These are phyloP conservation scores for Anguilla obscura DNA, from an alignment of 2,797 vertebrate species.

Conservation along the genomic window DNA sequence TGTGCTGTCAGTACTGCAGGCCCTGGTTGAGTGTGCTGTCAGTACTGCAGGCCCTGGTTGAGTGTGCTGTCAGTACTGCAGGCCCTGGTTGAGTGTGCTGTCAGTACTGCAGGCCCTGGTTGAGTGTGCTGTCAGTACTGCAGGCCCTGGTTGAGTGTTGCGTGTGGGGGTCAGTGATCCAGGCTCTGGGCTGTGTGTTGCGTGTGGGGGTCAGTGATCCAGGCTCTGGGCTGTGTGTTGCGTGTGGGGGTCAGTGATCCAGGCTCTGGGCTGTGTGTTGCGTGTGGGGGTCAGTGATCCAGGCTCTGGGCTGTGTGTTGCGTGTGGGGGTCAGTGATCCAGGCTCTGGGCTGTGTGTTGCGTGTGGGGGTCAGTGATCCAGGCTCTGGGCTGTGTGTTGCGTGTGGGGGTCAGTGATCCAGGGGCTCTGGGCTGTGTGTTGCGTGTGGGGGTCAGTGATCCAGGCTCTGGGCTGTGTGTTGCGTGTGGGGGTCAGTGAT, in stretches of 20 bases:
- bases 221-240: background rate
- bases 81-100: too few species aligned
- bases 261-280: background rate
- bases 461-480: background rate
- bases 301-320: background rate
- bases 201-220: constrained; percentile 2
- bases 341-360: background rate
- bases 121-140: background rate
- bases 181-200: background rate
- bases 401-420: constrained; percentile 2
- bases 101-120: background rate
- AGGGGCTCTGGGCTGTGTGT: background rate
- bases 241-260: constrained; percentile 2
- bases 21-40: background rate
- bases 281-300: constrained; percentile 2
- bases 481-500: constrained; percentile 7
- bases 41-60: background rate
- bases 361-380: constrained; percentile 2
- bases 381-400: background rate
- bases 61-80: background rate
- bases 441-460: constrained; percentile 7
- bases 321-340: constrained; percentile 2
- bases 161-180: constrained; percentile 2
- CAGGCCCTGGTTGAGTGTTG: background rate
- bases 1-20: background rate